Percentiles rank a stretch among this genome's conserved stretches.
These are phyloP conservation scores for Glaucidium brasilianum DNA, from an alignment of 2,113 vertebrate species.

Conservation along the genomic window DNA sequence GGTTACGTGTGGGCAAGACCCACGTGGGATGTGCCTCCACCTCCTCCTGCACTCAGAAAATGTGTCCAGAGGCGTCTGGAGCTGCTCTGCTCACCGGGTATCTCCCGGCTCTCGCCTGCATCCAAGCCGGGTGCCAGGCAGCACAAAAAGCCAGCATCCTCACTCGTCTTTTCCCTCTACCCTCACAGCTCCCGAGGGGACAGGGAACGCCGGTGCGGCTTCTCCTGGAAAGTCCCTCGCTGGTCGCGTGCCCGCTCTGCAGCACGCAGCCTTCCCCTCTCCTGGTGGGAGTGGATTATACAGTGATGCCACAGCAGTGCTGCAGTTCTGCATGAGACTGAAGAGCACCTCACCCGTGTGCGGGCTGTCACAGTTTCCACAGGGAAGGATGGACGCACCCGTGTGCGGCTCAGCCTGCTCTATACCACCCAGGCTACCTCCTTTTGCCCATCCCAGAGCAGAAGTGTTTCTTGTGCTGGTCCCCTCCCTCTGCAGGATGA, in stretches of 20 bases:
- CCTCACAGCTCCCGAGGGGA: background rate
- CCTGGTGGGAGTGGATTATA: background rate
- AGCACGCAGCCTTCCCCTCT: background rate
- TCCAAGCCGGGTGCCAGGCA: background rate
- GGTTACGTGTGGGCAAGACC: background rate
- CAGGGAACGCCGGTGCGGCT: accelerated
- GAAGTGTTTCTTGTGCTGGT: background rate
- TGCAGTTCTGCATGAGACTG: background rate
- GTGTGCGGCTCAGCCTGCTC: background rate
- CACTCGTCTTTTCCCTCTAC: background rate
- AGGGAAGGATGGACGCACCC: background rate
- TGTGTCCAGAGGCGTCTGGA: background rate
- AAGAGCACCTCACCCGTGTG: background rate
- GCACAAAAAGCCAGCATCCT: background rate
- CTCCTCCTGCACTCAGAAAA: background rate
- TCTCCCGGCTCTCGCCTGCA: background rate
- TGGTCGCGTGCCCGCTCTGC: background rate
- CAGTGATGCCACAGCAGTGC: background rate
- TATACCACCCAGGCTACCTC: background rate
- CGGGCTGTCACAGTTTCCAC: accelerated
- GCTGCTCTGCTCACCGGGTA: background rate
- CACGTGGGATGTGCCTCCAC: background rate
- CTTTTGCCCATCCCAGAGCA: background rate
- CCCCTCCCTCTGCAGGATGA: background rate
- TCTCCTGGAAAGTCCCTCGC: background rate